Conservation (phyloP, 2,888 invertebrate genomes). For the Cephus rjabovi region DNA sequence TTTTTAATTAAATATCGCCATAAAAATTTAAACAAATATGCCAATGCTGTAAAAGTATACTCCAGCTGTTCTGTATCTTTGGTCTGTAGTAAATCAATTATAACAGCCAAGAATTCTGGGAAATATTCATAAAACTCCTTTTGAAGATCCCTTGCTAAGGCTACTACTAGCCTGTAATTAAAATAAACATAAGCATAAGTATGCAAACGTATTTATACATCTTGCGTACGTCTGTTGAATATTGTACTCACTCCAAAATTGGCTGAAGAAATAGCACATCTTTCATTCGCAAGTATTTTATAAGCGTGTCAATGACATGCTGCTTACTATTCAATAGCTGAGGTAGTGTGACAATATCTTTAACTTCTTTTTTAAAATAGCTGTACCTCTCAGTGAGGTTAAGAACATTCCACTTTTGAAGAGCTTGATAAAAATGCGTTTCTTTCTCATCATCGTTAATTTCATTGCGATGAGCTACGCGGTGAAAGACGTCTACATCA, state of each 20-base stretch:
- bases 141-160: constrained; percentile 87
- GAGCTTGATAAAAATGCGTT: constrained; percentile 84
- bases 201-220: background rate
- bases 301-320: constrained; percentile 77
- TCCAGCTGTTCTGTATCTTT: constrained; percentile 89
- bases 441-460: constrained; percentile 76
- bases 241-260: constrained; percentile 81
- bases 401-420: constrained; percentile 90
- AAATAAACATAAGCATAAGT: constrained; percentile 18
- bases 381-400: constrained; percentile 88
- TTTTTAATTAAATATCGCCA: constrained; percentile 87
- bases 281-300: constrained; percentile 79
- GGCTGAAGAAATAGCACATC: constrained; percentile 83
- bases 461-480: constrained; percentile 82
- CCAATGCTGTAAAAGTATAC: constrained; percentile 86
- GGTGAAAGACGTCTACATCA: constrained; percentile 88
- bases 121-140: constrained; percentile 92
- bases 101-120: constrained; percentile 77
- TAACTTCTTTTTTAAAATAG: constrained; percentile 80
- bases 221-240: background rate
- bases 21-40: constrained; percentile 90
- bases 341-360: constrained; percentile 82
- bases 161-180: constrained; percentile 79
- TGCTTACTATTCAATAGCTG: constrained; percentile 87
- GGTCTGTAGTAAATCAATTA: constrained; percentile 78